Base-by-base conservation (phyloP, 2,888 invertebrate species). In the Leptogaster cylindrica region DNA sequence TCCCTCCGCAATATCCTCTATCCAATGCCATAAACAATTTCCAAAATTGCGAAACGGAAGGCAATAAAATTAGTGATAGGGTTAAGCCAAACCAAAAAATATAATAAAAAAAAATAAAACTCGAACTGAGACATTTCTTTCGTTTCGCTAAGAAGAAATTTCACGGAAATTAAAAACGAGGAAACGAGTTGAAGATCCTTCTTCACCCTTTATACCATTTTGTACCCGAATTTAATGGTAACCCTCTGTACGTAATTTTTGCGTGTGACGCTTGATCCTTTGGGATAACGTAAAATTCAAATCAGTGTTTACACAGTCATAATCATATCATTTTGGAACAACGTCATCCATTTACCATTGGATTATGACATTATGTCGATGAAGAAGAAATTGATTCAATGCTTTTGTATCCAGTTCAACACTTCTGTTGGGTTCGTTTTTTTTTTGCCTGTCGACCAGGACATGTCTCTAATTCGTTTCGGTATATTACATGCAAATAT, bases 21-120 rank as follows among this genome's bases (percentile, higher is more conserved):
- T n/a, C n/a, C n/a, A n/a, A n/a, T n/a, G n/a, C n/a, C n/a, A n/a
- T n/a, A n/a, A n/a, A n/a, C n/a, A n/a, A n/a, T n/a, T n/a, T n/a
- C n/a, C n/a, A n/a, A n/a, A 28, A 65, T 65, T 50, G 50, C 27
- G 7, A 25, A 65, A 61, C 44, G 61, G 44, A 61, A 61, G 44
- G 61, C 28, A 61, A 61, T 61, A 61, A 65, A 65, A 65, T 65
- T 65, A 65, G 65, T 65, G 27, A 65, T 65, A 51, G 65, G 36
- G 39, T 36, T 36, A 39, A 39, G 39, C 39, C 39, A 51, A n/a
- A 31, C 20, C 16, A 10, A 36, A 55, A 36, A 25, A 18, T 16
- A n/a, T n/a, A n/a, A n/a, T n/a, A n/a, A n/a, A n/a, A n/a, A n/a
- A n/a, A n/a, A n/a, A n/a, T n/a, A n/a, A n/a, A n/a, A n/a, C n/a